phyloP scores from a whole-genome alignment of 2,888 invertebrate genomes.

The Watsonalla cultraria region DNA sequence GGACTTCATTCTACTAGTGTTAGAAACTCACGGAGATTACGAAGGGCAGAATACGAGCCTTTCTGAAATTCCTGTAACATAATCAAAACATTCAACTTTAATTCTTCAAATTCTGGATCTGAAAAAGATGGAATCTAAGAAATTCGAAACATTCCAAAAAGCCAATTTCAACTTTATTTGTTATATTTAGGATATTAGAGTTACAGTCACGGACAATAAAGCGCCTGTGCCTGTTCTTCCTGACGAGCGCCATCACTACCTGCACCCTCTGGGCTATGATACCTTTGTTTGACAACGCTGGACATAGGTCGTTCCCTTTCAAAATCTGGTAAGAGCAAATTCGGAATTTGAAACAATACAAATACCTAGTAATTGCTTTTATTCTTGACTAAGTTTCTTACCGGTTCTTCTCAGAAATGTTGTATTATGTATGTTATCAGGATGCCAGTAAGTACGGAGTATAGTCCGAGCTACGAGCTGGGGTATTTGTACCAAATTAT shows the following conservation, averaged over 20 bases:
- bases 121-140: no score
- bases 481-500: conserved; percentile 59
- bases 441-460: conserved; percentile 58
- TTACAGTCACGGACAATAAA: conserved; percentile 40
- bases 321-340: conserved; percentile 52
- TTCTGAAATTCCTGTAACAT: no score
- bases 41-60: no score
- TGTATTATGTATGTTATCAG: conserved; percentile 21
- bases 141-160: no score
- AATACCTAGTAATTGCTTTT: no score
- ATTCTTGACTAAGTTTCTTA: no score
- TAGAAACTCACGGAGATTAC: background rate
- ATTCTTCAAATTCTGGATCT: no score
- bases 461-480: conserved; percentile 49
- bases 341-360: no score
- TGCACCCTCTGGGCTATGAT: conserved; percentile 57
- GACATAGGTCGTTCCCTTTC: conserved; percentile 53
- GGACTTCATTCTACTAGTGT: background rate
- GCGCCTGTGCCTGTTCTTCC: conserved; percentile 47
- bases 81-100: no score
- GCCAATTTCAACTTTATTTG: conserved; percentile 1
- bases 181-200: conserved; percentile 47
- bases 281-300: conserved; percentile 50
- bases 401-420: no score
- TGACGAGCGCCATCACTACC: conserved; percentile 48